Evolutionary conservation across 2,888 invertebrate genomes (phyloP).

Genomic region (Dexiosoma caninum): DNA sequence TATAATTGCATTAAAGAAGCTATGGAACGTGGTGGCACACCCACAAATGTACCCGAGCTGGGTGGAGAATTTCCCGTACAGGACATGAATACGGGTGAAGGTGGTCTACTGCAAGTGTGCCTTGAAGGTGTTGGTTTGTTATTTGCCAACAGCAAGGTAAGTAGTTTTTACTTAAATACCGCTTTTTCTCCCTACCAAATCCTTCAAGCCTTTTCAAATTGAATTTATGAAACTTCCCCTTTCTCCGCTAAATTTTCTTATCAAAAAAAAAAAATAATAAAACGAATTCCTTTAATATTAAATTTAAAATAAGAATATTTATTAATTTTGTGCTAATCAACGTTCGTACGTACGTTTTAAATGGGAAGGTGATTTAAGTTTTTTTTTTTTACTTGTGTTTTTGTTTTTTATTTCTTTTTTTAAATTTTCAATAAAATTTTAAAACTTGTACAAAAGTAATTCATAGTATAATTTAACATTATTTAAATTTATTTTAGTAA

Average conservation of each 20-base stretch:
- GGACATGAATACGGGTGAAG: constrained; percentile 97
- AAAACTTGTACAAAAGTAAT: constrained; percentile 54
- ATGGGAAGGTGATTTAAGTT: constrained; percentile 62
- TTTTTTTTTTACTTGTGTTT: constrained; percentile 9
- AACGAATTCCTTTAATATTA: constrained; percentile 19
- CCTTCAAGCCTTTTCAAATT: background rate
- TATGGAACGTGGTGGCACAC: constrained; percentile 93
- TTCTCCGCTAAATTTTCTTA: constrained; percentile 24
- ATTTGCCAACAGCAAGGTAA: constrained; percentile 99
- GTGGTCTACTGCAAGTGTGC: constrained; percentile 98
- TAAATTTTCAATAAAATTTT: background rate
- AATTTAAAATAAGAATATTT: constrained; percentile 42
- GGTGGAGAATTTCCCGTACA: constrained; percentile 99
- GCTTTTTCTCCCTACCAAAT: background rate
- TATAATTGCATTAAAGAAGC: constrained; percentile 99
- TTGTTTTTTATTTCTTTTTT: constrained; percentile 7
- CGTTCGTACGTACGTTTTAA: constrained; percentile 58
- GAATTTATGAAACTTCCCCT: background rate
- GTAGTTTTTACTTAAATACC: constrained; percentile 68
- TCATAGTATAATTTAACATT: constrained; percentile 45
- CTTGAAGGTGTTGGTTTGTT: constrained; percentile 99
- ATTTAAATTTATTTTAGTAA: constrained; percentile 34
- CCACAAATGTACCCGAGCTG: constrained; percentile 77
- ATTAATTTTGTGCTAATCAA: constrained; percentile 55
- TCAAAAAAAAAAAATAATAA: too few relatives aligned